phyloP scores from a whole-genome alignment of 2,797 vertebrate species.

The Cynodonichthys magdalenae region DNA sequence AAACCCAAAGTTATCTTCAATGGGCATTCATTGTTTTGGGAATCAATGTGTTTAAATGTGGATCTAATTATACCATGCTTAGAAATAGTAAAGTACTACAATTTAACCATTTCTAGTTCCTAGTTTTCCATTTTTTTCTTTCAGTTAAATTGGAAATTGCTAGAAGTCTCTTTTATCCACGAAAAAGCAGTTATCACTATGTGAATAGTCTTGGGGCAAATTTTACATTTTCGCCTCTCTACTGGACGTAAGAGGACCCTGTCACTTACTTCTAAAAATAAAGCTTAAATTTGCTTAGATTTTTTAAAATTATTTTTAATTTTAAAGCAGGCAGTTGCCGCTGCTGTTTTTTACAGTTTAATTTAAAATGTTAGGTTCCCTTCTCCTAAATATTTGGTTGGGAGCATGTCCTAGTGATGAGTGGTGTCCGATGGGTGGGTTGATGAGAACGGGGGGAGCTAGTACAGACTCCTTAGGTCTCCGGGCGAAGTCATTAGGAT shows the following conservation, averaged over 20 bases:
- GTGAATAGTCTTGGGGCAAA: conserved; percentile 25
- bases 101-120: neutral
- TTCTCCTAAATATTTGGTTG: conserved; percentile 38
- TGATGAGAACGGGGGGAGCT: conserved; percentile 14
- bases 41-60: neutral
- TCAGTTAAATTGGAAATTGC: neutral
- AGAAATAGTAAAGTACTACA: neutral
- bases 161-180: conserved; percentile 15
- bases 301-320: conserved; percentile 67
- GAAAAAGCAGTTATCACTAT: conserved; percentile 23
- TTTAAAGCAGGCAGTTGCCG: conserved; percentile 49
- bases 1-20: neutral
- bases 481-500: conserved; percentile 74
- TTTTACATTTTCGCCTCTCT: conserved; percentile 35
- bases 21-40: neutral
- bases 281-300: conserved; percentile 61
- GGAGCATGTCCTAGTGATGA: conserved; percentile 38
- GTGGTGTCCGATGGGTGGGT: conserved; percentile 14
- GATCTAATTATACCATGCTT: neutral
- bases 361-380: conserved; percentile 67
- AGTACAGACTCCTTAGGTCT: conserved; percentile 61
- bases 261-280: conserved; percentile 16
- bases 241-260: conserved; percentile 17
- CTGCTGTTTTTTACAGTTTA: conserved; percentile 66
- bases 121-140: neutral